A percentile compares a stretch with the other conserved stretches of the same genome.
Evolutionary conservation across 2,113 vertebrate species (phyloP).

Genomic region (Chrysochloris asiatica): DNA sequence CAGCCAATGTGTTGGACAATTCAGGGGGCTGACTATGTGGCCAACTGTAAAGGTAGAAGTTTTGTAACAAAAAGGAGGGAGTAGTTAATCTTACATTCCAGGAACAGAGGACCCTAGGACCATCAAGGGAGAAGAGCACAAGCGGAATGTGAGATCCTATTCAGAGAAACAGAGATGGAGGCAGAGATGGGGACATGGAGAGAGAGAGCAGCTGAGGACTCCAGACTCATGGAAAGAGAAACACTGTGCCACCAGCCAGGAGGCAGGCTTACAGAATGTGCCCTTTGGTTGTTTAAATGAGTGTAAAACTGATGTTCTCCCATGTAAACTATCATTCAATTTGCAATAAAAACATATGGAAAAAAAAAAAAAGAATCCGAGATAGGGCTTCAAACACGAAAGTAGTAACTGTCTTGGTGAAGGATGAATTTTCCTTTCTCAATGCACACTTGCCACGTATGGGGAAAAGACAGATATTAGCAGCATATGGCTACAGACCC

Average conservation of each 20-base stretch:
- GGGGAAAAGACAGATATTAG: not conserved
- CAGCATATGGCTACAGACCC: not conserved
- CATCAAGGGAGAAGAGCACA: not conserved
- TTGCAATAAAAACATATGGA: not conserved
- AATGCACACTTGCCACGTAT: not conserved
- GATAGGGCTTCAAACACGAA: not conserved
- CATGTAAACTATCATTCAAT: no score
- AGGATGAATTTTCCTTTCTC: not conserved
- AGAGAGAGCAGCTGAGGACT: no score
- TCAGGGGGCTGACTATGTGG: not conserved
- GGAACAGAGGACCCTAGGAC: not conserved
- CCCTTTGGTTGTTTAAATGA: no score
- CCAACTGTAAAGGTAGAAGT: not conserved
- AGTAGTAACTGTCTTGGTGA: not conserved
- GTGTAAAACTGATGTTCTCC: no score
- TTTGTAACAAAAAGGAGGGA: not conserved
- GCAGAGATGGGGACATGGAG: no score
- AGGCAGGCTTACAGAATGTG: no score
- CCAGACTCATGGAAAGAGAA: no score
- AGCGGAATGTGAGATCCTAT: no score
- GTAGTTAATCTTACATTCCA: no score
- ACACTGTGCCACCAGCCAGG: no score
- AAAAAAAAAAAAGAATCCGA: not conserved
- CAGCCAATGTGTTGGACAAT: not conserved
- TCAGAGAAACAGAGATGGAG: not conserved